phyloP scores from a whole-genome alignment of 2,113 vertebrate species.

The Pterocles burchelli region DNA sequence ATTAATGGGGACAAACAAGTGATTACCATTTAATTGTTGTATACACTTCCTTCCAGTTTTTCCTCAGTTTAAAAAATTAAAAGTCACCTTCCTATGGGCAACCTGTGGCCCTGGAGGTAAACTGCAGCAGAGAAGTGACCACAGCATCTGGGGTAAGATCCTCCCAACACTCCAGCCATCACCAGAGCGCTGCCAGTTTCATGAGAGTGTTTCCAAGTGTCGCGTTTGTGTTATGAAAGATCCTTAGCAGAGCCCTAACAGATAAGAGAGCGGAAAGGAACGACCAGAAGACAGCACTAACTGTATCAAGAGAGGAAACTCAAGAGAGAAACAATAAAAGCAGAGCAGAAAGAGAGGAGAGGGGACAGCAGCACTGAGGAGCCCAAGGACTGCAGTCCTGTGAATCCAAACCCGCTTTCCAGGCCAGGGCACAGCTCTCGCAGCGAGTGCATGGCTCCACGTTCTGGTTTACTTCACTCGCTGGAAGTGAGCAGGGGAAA shows the following conservation, averaged over 20 bases:
- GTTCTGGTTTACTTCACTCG: not conserved
- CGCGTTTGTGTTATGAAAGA: rapidly evolving
- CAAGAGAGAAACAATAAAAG: not conserved
- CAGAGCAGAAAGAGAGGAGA: not conserved
- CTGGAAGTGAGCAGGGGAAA: not conserved
- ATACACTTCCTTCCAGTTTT: not conserved
- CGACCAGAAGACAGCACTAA: not conserved
- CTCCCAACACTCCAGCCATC: not conserved
- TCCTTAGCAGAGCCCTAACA: not conserved
- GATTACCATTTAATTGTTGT: not conserved
- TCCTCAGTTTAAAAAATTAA: not conserved
- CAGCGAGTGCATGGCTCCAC: rapidly evolving
- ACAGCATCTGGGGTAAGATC: not conserved
- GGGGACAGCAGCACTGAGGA: not conserved
- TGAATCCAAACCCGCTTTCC: not conserved
- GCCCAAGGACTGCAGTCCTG: not conserved
- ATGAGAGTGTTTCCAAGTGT: not conserved
- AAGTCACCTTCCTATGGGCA: not conserved
- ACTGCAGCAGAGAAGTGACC: rapidly evolving
- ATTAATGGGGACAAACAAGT: not conserved
- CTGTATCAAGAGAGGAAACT: not conserved
- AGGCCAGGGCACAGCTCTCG: not conserved
- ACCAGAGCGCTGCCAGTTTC: not conserved
- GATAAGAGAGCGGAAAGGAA: not conserved
- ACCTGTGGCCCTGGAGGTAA: not conserved